A percentile compares a stretch with the other conserved stretches of the same genome.
Evolutionary conservation across 2,888 invertebrate species (phyloP).

Genomic region (Parnassius smintheus): DNA sequence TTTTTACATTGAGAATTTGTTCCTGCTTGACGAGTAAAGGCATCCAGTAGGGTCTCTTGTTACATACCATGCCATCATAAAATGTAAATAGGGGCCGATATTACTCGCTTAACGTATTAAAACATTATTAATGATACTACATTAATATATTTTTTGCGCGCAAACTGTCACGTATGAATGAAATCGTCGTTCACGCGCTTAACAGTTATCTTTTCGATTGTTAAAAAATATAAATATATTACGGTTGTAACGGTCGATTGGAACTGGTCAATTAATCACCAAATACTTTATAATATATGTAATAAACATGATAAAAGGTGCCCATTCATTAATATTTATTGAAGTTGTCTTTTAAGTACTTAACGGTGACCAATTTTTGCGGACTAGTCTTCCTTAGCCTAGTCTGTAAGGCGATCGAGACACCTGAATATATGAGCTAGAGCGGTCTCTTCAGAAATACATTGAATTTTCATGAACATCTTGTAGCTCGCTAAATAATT

Average conservation of each 20-base stretch:
- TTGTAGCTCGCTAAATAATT: slow-evolving; percentile 7
- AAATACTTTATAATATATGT: slow-evolving; percentile 31
- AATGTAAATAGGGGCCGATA: slow-evolving; percentile 64
- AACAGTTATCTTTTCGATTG: slow-evolving; percentile 36
- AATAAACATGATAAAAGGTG: slow-evolving; percentile 22
- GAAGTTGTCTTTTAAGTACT: slow-evolving; percentile 11
- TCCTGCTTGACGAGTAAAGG: slow-evolving; percentile 70
- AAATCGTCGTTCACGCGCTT: slow-evolving; percentile 45
- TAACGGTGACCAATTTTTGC: slow-evolving; percentile 21
- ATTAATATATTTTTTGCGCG: slow-evolving; percentile 43
- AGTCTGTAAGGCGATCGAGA: slow-evolving; percentile 2
- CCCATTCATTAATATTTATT: slow-evolving; percentile 27
- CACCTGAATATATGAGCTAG: slow-evolving; percentile 11
- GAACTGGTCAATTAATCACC: slow-evolving; percentile 26
- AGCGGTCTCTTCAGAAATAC: slow-evolving; percentile 15
- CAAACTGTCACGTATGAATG: slow-evolving; percentile 46
- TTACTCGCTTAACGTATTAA: slow-evolving; percentile 57
- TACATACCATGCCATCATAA: slow-evolving; percentile 70
- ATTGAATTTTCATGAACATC: slow-evolving; percentile 25
- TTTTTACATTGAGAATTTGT: slow-evolving; percentile 66
- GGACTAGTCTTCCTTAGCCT: slow-evolving; percentile 16
- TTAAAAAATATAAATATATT: slow-evolving; percentile 17
- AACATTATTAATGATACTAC: slow-evolving; percentile 51
- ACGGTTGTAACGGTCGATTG: slow-evolving; percentile 38
- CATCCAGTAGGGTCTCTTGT: slow-evolving; percentile 54